Evolutionary conservation across 2,888 invertebrate species (phyloP), one percentile per base, ranked within the genome.

Genomic region (Callinectes sapidus): DNA sequence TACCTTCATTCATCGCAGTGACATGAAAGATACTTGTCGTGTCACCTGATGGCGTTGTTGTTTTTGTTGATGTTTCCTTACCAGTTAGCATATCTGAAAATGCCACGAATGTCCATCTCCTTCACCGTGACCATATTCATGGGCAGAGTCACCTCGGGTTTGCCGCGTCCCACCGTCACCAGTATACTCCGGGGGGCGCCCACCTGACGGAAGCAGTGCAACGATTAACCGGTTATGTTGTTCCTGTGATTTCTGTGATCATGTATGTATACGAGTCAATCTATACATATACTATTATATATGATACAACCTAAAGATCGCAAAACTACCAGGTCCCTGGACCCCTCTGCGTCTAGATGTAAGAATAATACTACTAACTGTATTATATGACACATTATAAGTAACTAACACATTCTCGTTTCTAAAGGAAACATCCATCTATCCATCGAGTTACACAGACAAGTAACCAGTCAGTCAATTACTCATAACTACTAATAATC

Each of bases 51-150:
- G 23, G n/a, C 39, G 39, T 23, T 28, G 2, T 48, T 87, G 1
- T 13, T 87, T 0, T n/a, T 88, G 18, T 88, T 32, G 8, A 14
- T 32, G 23, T 55, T 55, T 10, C 48, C 97, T 88, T 42, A 94
- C 94, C 98, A 98, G 96, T 98, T 98, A 94, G 97, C 98, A 95
- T 99, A 99, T 96, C 99, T 97, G 96, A 99, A 99, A 93, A 98
- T 97, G 94, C 99, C 99, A 94, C 97, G 96, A 95, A 99, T 98
- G 96, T 99, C 99, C 18, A 99, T 97, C 96, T 99, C 99, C 91
- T 98, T 96, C 0, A 97, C 96, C 48, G 98, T 96, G 3, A 98
- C 98, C 95, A 97, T 97, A 0, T 98, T 97, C 81, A 99, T 96
- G 1, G 99, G 99, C 94, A 99, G 95, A 94, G 97, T 97, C 91